A percentile compares a stretch with the other conserved stretches of the same genome.
Conservation (phyloP, 2,888 invertebrate genomes). For the Xylophagus ater region DNA sequence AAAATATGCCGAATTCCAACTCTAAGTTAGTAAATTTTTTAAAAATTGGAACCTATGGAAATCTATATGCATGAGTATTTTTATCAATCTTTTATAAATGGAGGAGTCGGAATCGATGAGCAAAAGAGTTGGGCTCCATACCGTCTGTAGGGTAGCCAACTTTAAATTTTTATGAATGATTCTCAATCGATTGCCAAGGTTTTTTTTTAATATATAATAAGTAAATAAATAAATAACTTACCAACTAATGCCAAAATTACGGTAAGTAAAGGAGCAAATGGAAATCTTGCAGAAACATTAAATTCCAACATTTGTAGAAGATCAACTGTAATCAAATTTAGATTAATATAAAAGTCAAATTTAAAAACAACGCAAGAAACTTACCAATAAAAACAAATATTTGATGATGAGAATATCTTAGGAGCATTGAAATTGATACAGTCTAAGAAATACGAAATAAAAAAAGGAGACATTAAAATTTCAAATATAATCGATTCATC, state of each 20-base stretch:
- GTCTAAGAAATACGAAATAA: no score
- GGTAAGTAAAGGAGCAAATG: conserved; percentile 91
- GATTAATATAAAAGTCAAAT: not conserved
- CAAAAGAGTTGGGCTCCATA: no score
- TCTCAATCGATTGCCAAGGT: no score
- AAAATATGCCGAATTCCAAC: no score
- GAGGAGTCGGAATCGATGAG: no score
- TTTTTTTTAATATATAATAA: not conserved
- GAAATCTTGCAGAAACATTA: conserved; percentile 87
- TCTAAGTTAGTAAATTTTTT: no score
- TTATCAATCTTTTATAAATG: no score
- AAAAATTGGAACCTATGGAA: no score
- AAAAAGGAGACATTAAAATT: conserved; percentile 23
- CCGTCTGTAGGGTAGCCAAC: no score
- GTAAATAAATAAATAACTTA: conserved; percentile 47
- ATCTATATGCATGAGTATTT: no score
- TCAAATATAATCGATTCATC: conserved; percentile 13
- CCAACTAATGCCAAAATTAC: conserved; percentile 97
- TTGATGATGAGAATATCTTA: conserved; percentile 98
- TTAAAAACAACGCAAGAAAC: conserved; percentile 31
- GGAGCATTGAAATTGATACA: conserved; percentile 92
- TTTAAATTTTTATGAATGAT: no score
- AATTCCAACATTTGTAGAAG: conserved; percentile 96
- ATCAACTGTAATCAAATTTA: conserved; percentile 93
- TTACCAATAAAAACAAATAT: conserved; percentile 98